phyloP scores from a whole-genome alignment of 2,113 vertebrate species.

The Vimba vimba region DNA sequence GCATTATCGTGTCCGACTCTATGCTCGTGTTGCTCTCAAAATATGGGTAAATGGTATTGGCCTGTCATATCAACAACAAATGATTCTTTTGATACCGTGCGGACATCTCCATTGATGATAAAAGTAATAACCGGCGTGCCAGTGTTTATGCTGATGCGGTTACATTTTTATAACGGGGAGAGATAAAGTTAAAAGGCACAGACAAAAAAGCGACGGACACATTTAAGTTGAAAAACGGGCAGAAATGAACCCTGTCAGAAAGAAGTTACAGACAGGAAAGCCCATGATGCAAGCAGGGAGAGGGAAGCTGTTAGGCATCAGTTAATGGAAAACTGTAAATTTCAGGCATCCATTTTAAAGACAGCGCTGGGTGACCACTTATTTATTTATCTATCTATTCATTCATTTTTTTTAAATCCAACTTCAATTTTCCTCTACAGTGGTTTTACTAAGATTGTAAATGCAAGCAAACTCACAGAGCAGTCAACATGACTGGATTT shows the following conservation, averaged over 20 bases:
- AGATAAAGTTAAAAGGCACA: conserved; percentile 62
- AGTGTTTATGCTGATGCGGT: conserved; percentile 65
- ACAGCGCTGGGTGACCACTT: conserved; percentile 73
- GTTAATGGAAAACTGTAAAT: conserved; percentile 80
- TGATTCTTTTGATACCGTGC: conserved; percentile 61
- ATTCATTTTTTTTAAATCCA: conserved; percentile 78
- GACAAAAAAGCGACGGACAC: conserved; percentile 60
- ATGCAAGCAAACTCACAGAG: conserved; percentile 72
- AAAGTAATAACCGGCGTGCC: conserved; percentile 57
- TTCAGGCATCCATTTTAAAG: conserved; percentile 76
- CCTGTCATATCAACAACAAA: conserved; percentile 61
- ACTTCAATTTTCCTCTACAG: conserved; percentile 83
- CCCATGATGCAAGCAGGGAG: conserved; percentile 60
- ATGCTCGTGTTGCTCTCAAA: conserved; percentile 58
- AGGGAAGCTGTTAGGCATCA: conserved; percentile 74
- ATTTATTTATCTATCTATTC: conserved; percentile 80
- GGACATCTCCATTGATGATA: conserved; percentile 59
- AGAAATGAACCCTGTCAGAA: conserved; percentile 64
- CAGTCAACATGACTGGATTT: conserved; percentile 74
- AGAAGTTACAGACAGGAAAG: conserved; percentile 58
- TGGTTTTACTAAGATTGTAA: conserved; percentile 80
- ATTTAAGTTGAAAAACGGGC: conserved; percentile 62
- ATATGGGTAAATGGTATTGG: conserved; percentile 48
- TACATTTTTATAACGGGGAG: conserved; percentile 56
- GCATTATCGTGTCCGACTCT: conserved; percentile 55